Percentiles rank a stretch among this genome's conserved stretches.
phyloP scores from a whole-genome alignment of 35 echinoderm and acorn worm genomes.

The Chiridota heheva region DNA sequence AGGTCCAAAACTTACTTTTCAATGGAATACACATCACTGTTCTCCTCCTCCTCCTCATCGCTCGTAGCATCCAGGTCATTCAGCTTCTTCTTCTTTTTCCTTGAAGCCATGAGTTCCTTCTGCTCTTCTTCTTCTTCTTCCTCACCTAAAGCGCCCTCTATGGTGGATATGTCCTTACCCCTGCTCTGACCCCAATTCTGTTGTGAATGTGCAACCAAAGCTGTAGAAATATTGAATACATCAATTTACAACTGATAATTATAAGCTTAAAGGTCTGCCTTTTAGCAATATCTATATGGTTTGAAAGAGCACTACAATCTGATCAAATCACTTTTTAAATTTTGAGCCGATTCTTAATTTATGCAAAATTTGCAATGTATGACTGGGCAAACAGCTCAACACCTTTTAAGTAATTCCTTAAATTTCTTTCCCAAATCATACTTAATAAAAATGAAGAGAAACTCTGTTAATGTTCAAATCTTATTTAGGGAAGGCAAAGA shows the following conservation, averaged over 20 bases:
- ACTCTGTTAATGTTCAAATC: too few species aligned
- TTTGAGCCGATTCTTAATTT: background rate
- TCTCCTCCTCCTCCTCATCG: slow-evolving; percentile 58
- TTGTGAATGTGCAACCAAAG: slow-evolving; percentile 19
- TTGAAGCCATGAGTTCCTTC: slow-evolving; percentile 17
- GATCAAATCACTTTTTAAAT: background rate
- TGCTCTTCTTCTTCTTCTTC: slow-evolving; percentile 39
- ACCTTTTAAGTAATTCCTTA: too few species aligned
- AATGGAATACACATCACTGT: slow-evolving; percentile 77
- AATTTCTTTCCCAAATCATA: too few species aligned
- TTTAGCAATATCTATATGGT: background rate
- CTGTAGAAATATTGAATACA: background rate
- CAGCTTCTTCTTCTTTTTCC: slow-evolving; percentile 55
- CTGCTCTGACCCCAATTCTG: slow-evolving; percentile 43
- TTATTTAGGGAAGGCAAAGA: too few species aligned
- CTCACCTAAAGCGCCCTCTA: slow-evolving; percentile 59
- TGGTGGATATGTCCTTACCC: slow-evolving; percentile 95
- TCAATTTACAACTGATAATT: background rate
- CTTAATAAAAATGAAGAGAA: background rate
- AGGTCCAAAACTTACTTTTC: slow-evolving; percentile 44
- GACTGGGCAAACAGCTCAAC: background rate
- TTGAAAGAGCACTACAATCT: background rate
- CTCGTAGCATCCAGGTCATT: slow-evolving; percentile 70
- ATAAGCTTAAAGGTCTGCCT: background rate
- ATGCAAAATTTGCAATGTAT: too few species aligned